Conservation (phyloP, 2,113 vertebrate species). For the Odobenus rosmarus region DNA sequence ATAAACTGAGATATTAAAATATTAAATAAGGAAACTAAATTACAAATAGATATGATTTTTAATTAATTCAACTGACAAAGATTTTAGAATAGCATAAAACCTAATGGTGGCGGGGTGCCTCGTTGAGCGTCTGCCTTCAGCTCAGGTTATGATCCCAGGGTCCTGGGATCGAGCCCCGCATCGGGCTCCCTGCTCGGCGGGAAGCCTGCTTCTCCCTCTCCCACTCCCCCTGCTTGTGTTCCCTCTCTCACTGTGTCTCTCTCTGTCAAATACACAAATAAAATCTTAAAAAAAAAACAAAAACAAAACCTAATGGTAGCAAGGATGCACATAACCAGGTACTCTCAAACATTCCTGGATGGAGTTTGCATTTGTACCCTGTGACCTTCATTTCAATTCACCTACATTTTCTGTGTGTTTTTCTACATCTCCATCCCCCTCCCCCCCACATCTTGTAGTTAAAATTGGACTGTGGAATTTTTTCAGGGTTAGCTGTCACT, state of each 20-base stretch:
- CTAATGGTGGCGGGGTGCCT: background rate
- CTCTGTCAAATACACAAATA: too few species aligned
- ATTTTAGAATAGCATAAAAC: background rate
- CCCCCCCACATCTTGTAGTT: background rate
- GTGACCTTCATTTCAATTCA: background rate
- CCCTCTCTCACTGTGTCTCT: too few species aligned
- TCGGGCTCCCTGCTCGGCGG: too few species aligned
- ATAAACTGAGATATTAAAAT: constrained; percentile 18
- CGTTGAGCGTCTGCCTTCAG: too few species aligned
- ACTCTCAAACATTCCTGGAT: background rate
- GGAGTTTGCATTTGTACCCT: background rate
- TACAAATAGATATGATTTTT: background rate
- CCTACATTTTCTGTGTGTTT: background rate
- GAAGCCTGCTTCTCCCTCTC: too few species aligned
- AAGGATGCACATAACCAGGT: background rate
- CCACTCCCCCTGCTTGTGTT: too few species aligned
- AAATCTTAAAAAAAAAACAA: too few species aligned
- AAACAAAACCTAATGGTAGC: background rate
- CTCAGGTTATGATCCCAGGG: too few species aligned
- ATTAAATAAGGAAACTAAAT: constrained; percentile 47
- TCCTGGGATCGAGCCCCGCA: too few species aligned
- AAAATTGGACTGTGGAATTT: constrained; percentile 50
- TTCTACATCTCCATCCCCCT: background rate
- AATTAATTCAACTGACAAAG: background rate
- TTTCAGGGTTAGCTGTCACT: constrained; percentile 55